Percentiles rank a stretch among this genome's conserved stretches.
These are phyloP conservation scores for Drosophila yakuba DNA, from an alignment of 1,140 invertebrate genomes.

Conservation along the genomic window DNA sequence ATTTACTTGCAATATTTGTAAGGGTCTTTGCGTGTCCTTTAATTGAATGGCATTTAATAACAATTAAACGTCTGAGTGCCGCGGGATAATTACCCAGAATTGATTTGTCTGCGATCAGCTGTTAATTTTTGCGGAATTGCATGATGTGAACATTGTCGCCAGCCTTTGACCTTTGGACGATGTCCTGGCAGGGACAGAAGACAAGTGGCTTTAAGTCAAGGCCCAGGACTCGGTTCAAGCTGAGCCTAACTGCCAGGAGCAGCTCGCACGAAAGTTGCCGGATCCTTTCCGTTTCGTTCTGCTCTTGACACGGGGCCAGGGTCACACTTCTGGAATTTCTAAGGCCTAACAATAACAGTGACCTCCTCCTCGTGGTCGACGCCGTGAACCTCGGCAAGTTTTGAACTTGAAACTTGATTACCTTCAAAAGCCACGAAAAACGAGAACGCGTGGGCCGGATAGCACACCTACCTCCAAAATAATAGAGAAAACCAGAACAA, in stretches of 20 bases:
- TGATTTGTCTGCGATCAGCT: conserved; percentile 5
- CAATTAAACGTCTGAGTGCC: conserved; percentile 27
- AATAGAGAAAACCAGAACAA: conserved; percentile 15
- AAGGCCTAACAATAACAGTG: conserved; percentile 63
- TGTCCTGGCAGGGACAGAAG: conserved; percentile 8
- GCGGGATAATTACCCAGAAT: conserved; percentile 17
- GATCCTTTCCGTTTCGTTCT: conserved; percentile 12
- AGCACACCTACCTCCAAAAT: conserved; percentile 24
- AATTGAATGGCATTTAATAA: conserved; percentile 35
- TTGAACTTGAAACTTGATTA: conserved; percentile 83
- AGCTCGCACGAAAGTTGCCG: conserved; percentile 38
- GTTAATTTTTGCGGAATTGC: background rate
- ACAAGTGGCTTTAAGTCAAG: conserved; percentile 63
- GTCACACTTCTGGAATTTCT: conserved; percentile 52
- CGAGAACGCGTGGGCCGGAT: conserved; percentile 47
- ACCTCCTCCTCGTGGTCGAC: conserved; percentile 37
- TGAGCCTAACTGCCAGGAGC: conserved; percentile 38
- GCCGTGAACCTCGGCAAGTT: conserved; percentile 73
- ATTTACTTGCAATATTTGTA: conserved; percentile 14
- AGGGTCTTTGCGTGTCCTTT: conserved; percentile 2
- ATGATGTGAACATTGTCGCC: conserved; percentile 11
- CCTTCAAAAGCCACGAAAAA: conserved; percentile 74
- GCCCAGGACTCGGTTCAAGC: conserved; percentile 20
- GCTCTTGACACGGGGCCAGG: conserved; percentile 70
- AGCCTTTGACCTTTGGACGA: conserved; percentile 45